Evolutionary conservation across 2,113 vertebrate genomes (phyloP), one percentile per base, ranked within the genome.

Genomic region (Lepisosteus osseus): DNA sequence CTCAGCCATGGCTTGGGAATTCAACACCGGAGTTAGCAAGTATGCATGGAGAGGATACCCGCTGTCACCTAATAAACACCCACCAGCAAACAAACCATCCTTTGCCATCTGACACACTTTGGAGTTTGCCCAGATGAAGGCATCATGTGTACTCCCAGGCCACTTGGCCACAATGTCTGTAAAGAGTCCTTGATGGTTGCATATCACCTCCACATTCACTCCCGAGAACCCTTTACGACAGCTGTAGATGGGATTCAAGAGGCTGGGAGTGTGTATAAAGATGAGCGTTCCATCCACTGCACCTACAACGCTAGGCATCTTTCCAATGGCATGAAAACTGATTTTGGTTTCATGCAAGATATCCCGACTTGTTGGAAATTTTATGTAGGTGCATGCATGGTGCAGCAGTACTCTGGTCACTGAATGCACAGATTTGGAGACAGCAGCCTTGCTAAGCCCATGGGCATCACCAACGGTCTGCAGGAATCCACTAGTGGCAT

Each of bases 211-310:
- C 8, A 61, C 57, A 15, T 59, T 69, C 0, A 69, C 4, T 7
- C 13, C 68, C 4, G 54, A 6, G 40, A 40, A 70, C 4, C 41
- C 29, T 9, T 70, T 70, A 11, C 55, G 3, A 6, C 15, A 70
- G 55, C 7, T 59, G 9, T n/a, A 59, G 9, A 9, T 2, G 11
- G 15, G 64, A 43, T 66, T 40, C 15, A 66, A 9, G 14, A 66
- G 15, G 15, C 14, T 29, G n/a, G 64, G 64, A 42, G n/a, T 66
- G 9, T 6, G 15, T 11, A 66, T 14, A 8, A 6, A 29, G 41
- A 69, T 69, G 3, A 61, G 56, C 14, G 57, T 70, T 29, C 57
- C n/a, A 59, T 59, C 57, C 13, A 70, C 56, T 14, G 11, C 29
- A 61, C 56, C 40, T 9, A 70, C 6, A 13, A 61, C n/a, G 3